Evolutionary conservation across 1,140 invertebrate genomes (phyloP), one percentile per base, ranked within the genome.

Genomic region (Drosophila rufa): DNA sequence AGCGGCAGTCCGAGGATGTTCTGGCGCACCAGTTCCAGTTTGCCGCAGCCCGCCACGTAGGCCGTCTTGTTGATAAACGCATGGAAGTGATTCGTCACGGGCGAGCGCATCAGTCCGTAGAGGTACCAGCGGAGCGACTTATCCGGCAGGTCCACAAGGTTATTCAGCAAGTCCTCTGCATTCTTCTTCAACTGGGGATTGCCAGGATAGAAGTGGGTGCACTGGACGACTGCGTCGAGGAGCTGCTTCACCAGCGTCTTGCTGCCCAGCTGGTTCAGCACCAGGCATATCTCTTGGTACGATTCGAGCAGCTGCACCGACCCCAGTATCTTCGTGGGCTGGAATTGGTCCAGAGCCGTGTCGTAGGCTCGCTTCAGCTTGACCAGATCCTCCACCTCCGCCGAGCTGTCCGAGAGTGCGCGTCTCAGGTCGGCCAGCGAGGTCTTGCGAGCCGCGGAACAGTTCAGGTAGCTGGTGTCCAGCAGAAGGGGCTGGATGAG

Each of bases 1-100:
- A 92, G 14, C 1, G 92, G 92, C 38, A 93, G 2, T 1, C 92
- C 92, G 2, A 92, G 40, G 2, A 91, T 84, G 12, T 82, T 75
- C 14, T 69, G 45, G 0, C 45, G 51, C 1, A 67, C 45, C 15
- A 92, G 36, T 14, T 79, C 57, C 15, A 51, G 14, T 17, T 91
- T 91, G 14, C 6, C 70, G 55, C 73, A 80, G 12, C 81, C 85
- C 6, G 59, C 15, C n/a, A 74, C 19, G 19, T 89, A 89, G n/a
- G 33, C 56, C 4, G 78, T 73, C 5, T 71, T 71, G 64, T 82
- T 79, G 51, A 91, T 69, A 14, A 92, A 40, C 0, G 69, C 60
- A 48, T 86, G 85, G 17, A 91, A 92, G 38, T 85, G 86, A 0
- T 60, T 42, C 9, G 83, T 68, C 15, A 80, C 74, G 1, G 73